A percentile compares a stretch with the other conserved stretches of the same genome.
Conservation (phyloP, 2,113 vertebrate species). For the Scatophagus argus region DNA sequence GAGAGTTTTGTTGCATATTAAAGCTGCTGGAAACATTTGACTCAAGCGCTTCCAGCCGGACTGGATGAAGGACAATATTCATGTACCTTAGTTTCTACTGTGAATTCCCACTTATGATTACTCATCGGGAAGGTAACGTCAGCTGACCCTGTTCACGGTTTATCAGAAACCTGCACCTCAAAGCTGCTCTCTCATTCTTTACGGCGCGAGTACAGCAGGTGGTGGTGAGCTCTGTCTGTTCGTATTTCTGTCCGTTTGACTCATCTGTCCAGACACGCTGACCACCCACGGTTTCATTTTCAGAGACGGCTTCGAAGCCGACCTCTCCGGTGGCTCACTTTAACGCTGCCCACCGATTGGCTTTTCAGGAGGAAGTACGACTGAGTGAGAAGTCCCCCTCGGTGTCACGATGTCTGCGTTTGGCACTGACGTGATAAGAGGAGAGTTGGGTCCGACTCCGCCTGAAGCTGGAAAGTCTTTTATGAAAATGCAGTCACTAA, state of each 20-base stretch:
- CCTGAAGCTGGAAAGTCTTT: background rate
- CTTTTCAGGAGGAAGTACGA: conserved; percentile 6
- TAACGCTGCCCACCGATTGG: conserved; percentile 22
- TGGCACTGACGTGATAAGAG: background rate
- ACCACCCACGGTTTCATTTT: conserved; percentile 15
- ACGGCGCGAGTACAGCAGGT: background rate
- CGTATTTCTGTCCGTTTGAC: conserved; percentile 10
- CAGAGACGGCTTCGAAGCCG: background rate
- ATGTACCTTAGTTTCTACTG: no score
- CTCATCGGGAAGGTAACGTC: no score
- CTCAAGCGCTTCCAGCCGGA: no score
- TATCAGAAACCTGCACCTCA: background rate
- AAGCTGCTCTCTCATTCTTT: background rate
- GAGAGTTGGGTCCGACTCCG: background rate
- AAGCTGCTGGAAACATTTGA: no score
- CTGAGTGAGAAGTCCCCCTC: background rate
- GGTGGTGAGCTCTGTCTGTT: background rate
- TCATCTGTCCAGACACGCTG: conserved; percentile 16
- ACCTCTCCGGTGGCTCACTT: conserved; percentile 8
- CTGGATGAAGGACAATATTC: no score
- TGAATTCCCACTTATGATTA: no score
- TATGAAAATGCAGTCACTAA: no score
- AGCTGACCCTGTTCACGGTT: background rate
- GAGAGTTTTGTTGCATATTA: no score
- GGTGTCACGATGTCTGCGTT: background rate